phyloP scores from a whole-genome alignment of 2,113 vertebrate species.

The Phasianus colchicus region DNA sequence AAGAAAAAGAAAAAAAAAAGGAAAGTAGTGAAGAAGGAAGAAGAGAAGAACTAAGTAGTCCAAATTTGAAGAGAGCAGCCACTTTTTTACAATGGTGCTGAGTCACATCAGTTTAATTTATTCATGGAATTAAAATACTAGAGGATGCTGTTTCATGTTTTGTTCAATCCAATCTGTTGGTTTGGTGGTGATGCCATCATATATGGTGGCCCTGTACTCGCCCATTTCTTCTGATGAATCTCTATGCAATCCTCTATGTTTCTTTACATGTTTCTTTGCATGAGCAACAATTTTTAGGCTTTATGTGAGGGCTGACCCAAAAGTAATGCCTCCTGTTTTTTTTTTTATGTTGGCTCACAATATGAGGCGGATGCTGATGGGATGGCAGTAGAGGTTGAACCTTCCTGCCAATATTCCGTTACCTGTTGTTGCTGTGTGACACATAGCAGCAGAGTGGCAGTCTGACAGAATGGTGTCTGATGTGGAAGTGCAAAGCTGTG shows the following conservation, averaged over 20 bases:
- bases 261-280: background rate
- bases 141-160: background rate
- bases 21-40: background rate
- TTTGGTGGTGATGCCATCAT: background rate
- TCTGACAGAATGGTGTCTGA: too few species aligned
- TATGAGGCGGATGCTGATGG: too few species aligned
- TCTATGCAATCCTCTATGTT: background rate
- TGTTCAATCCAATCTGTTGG: background rate
- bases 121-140: background rate
- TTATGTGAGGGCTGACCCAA: too few species aligned
- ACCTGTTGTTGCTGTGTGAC: too few species aligned
- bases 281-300: background rate
- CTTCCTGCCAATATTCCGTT: too few species aligned
- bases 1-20: background rate
- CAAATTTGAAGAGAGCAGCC: background rate
- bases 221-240: background rate
- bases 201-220: background rate
- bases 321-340: too few species aligned
- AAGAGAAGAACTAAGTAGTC: background rate
- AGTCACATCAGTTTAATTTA: background rate
- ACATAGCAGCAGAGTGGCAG: too few species aligned
- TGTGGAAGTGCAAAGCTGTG: too few species aligned
- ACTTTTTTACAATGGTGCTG: background rate
- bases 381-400: too few species aligned
- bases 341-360: too few species aligned